Conservation (phyloP, 2,888 invertebrate species). For the Tetropium fuscum region DNA sequence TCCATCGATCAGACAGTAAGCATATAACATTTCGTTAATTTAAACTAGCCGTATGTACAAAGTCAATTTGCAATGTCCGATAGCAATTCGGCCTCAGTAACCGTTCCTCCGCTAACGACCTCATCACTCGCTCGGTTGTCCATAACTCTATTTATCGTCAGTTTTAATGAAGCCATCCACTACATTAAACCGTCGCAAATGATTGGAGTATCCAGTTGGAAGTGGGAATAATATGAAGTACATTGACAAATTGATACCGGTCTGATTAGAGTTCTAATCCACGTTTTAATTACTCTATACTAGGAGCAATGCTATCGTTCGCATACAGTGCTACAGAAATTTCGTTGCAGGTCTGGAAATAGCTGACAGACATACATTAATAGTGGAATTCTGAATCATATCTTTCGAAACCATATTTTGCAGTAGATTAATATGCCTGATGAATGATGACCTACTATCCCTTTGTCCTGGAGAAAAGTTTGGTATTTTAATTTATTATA, state of each 20-base stretch:
- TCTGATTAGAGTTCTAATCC: conserved; percentile 24
- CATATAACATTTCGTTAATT: conserved; percentile 14
- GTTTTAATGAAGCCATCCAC: conserved; percentile 49
- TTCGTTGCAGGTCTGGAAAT: neutral
- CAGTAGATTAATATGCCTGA: too few relatives aligned
- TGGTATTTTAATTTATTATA: too few relatives aligned
- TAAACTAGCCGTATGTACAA: conserved; percentile 12
- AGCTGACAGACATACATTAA: too few relatives aligned
- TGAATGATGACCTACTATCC: too few relatives aligned
- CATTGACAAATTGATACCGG: conserved; percentile 28
- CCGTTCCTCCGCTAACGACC: conserved; percentile 35
- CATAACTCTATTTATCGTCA: conserved; percentile 46
- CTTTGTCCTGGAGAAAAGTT: too few relatives aligned
- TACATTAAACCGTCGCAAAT: conserved; percentile 46
- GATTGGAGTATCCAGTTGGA: conserved; percentile 38
- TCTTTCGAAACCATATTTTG: too few relatives aligned
- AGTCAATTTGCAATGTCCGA: conserved; percentile 35
- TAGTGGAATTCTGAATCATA: too few relatives aligned
- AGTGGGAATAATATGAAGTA: conserved; percentile 29
- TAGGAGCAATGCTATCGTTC: neutral
- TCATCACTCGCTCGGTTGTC: conserved; percentile 41
- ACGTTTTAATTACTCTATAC: conserved; percentile 16
- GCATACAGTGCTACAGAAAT: neutral
- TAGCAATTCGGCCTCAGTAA: conserved; percentile 27
- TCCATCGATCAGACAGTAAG: conserved; percentile 9